Base-by-base conservation (phyloP, 2,797 vertebrate genomes). In the Merluccius polli region DNA sequence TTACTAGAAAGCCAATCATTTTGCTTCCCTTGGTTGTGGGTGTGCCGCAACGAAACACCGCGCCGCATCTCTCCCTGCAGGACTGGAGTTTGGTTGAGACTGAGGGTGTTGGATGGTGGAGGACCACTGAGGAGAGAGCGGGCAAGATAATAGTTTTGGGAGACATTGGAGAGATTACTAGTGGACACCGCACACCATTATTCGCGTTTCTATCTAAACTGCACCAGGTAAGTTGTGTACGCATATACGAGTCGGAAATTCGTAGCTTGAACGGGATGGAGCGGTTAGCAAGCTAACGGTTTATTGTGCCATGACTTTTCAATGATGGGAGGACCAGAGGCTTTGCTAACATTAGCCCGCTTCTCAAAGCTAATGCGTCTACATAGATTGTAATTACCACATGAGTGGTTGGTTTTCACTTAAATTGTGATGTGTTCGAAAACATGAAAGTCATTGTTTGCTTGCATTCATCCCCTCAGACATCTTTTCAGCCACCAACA, bases 1-100 rank as follows among this genome's bases (percentile, higher is more conserved):
- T 27, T 65, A 65, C 11, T 11, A 27, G 24, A 65, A 3, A 65
- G 24, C 59, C 59, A 65, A 65, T 65, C n/a, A 27, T 11, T 11
- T 27, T 11, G 59, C 59, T 27, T 24, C 59, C 59, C 59, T 65
- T 9, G 59, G 59, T 16, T 44, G 36, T 87, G 86, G 93, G 92
- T 18, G 93, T 91, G 48, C 79, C 77, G 30, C 18, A 32, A 31
- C 4, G 67, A 74, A 81, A 35, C 78, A 76, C 73, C 74, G 85
- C 84, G 78, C 83, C 31, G 87, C 84, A 80, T 80, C 84, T 68
- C 70, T 83, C 78, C 73, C 76, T 75, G 84, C 77, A 80, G 86
- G 86, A 85, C 81, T 21, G 78, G 89, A 80, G 93, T 93, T 94
- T 77, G 93, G 93, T 93, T 94, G 93, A 92, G 93, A 87, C 84